Base-by-base conservation (phyloP, 2,113 vertebrate species). In the Puntigrus tetrazona region DNA sequence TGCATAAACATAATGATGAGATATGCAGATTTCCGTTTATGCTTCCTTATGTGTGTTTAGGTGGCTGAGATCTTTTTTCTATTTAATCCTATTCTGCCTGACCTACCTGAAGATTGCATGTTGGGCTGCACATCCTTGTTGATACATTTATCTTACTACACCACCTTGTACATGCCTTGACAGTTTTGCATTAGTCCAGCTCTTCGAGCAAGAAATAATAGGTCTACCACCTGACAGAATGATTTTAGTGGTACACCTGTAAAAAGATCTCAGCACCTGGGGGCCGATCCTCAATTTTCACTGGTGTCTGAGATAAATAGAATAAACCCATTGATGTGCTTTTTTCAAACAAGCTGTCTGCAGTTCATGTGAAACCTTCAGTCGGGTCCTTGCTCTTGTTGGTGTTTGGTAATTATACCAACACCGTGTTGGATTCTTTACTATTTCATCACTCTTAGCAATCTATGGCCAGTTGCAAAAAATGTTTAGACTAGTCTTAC, bases 311-410 rank as follows among this genome's bases (percentile, higher is more conserved):
- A 75, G 73, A 75, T 50, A 75, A n/a, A n/a, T n/a, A n/a, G n/a
- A n/a, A 75, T 75, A 50, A 18, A 75, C 43, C 14, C 29, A 31
- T 50, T 75, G 7, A 18, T 29, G 45, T 75, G 73, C 6, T 47
- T 55, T 55, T 29, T n/a, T 75, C n/a, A 75, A 75, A 50, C 45
- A 52, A 75, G 16, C 47, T 55, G 29, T 76, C 45, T 34, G 74
- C 5, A 20, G 74, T 14, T 77, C 31, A 77, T 36, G 75, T 16
- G 13, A 74, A 74, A n/a, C 43, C 41, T 27, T 55, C 11, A 5
- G 36, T 36, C 14, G 9, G 27, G 29, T 34, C 13, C 29, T 55
- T 22, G 47, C 36, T 57, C 50, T 55, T 77, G 9, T 20, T 77
- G 9, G 31, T 55, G n/a, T 36, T 34, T 34, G 6, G 31, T 36